phyloP scores from a whole-genome alignment of 2,113 vertebrate species.

The Ceyx melanurus region DNA sequence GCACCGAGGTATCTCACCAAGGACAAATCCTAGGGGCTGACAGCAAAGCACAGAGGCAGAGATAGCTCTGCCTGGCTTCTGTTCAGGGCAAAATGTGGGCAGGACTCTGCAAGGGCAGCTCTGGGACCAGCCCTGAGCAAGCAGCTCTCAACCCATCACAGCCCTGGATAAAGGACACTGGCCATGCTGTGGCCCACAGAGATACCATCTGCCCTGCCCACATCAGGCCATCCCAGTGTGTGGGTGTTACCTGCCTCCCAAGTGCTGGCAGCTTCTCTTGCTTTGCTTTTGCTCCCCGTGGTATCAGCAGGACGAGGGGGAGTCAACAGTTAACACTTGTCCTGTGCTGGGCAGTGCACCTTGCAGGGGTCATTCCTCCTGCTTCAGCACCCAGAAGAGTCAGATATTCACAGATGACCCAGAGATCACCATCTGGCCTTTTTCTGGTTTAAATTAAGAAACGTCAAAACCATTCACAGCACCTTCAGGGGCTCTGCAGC shows the following conservation, averaged over 20 bases:
- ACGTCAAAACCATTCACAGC: background rate
- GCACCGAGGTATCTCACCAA: background rate
- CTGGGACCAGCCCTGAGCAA: background rate
- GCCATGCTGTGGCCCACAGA: background rate
- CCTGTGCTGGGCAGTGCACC: background rate
- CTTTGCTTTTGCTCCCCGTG: background rate
- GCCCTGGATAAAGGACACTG: background rate
- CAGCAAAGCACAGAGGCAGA: background rate
- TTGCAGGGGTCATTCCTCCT: background rate
- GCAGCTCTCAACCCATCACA: background rate
- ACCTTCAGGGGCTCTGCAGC: background rate
- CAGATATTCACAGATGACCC: background rate
- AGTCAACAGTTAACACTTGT: background rate
- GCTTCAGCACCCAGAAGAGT: background rate
- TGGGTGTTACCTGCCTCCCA: background rate
- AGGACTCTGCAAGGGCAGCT: background rate
- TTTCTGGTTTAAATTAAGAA: background rate
- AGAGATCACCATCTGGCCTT: background rate
- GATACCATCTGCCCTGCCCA: background rate
- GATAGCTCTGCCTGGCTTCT: background rate
- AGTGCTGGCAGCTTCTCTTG: background rate
- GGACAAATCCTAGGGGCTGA: background rate
- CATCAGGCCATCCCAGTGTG: background rate
- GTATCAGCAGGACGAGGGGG: background rate
- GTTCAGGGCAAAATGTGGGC: background rate